Evolutionary conservation across 2,113 vertebrate species (phyloP).

Genomic region (Myiozetetes cayanensis): DNA sequence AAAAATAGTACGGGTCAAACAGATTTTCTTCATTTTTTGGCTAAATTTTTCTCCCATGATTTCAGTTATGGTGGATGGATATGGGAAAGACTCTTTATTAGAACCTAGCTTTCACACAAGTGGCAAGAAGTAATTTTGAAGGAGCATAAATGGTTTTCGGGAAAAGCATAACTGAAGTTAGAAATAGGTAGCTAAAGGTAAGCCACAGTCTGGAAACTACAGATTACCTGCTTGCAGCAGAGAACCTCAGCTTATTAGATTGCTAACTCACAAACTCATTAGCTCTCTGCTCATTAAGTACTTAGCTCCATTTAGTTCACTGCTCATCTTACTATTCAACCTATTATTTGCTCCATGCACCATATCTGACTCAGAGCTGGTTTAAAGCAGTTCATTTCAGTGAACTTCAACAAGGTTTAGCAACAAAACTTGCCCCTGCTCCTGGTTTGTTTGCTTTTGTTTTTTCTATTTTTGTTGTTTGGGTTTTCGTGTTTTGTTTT

Average conservation of each 20-base stretch:
- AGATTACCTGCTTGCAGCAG: conserved; percentile 35
- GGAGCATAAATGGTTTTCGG: not conserved
- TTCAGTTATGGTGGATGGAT: not conserved
- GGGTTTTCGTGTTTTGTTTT: not conserved
- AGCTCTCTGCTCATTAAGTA: conserved; percentile 66
- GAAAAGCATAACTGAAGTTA: not conserved
- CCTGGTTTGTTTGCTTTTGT: not conserved
- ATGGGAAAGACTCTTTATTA: not conserved
- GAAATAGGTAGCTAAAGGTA: conserved; percentile 53
- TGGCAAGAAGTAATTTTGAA: not conserved
- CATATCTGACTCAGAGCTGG: not conserved
- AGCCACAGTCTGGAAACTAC: conserved; percentile 48
- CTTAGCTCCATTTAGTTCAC: conserved; percentile 50
- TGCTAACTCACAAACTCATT: conserved; percentile 69
- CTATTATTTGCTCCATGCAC: conserved; percentile 51
- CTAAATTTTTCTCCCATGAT: not conserved
- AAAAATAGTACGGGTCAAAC: not conserved
- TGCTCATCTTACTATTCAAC: conserved; percentile 53
- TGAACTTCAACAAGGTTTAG: not conserved
- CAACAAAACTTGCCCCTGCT: accelerated
- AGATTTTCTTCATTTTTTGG: not conserved
- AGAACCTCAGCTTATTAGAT: conserved; percentile 65
- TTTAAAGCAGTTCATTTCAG: not conserved
- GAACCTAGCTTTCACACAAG: not conserved
- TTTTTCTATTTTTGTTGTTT: not conserved